Conservation (phyloP, 2,888 invertebrate genomes). For the Urechis unicinctus region DNA sequence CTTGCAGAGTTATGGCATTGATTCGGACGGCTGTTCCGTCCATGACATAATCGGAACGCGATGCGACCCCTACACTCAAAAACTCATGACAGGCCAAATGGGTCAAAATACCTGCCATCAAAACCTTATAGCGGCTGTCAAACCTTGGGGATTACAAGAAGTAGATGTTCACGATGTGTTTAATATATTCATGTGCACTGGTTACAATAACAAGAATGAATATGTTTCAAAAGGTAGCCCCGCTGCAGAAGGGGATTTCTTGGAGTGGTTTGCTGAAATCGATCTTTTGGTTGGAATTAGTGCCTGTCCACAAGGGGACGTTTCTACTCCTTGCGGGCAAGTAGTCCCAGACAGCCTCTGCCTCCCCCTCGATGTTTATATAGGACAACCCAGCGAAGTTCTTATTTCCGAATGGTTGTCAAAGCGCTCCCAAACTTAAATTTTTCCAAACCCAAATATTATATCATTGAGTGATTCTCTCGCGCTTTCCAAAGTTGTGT, state of each 20-base stretch:
- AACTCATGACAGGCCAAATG: conserved; percentile 3
- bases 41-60: conserved; percentile 16
- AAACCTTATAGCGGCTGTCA: conserved; percentile 9
- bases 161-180: conserved; percentile 14
- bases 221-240: conserved; percentile 9
- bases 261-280: conserved; percentile 12
- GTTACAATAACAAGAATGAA: conserved; percentile 7
- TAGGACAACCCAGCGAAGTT: background rate
- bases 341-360: background rate
- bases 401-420: background rate
- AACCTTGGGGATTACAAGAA: conserved; percentile 6
- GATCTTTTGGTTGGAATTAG: conserved; percentile 14
- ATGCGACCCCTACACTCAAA: conserved; percentile 13
- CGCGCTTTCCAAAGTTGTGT: too few species aligned
- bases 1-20: conserved; percentile 10
- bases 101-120: conserved; percentile 5
- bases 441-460: too few species aligned
- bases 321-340: background rate
- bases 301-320: conserved; percentile 7
- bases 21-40: conserved; percentile 8
- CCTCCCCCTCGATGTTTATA: background rate
- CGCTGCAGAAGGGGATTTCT: conserved; percentile 9
- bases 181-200: conserved; percentile 15
- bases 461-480: too few species aligned
- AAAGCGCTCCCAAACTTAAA: too few species aligned